These are phyloP conservation scores for Iphiclides podalirius DNA, from an alignment of 2,888 invertebrate species.

Conservation along the genomic window DNA sequence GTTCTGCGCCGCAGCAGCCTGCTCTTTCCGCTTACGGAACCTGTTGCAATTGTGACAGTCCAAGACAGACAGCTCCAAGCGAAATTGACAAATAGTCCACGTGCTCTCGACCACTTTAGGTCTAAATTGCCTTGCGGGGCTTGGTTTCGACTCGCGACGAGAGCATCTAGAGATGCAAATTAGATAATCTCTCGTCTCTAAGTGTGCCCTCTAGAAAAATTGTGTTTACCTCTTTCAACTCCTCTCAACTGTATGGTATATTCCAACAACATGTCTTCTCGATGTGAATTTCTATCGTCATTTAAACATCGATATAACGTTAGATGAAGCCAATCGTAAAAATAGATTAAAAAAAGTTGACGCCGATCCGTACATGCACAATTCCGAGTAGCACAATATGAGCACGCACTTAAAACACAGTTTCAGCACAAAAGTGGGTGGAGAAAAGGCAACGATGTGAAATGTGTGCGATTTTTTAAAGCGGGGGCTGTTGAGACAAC, in stretches of 20 bases:
- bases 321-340: slow-evolving; percentile 32
- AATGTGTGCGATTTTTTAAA: slow-evolving; percentile 39
- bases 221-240: slow-evolving; percentile 17
- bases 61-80: background rate
- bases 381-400: slow-evolving; percentile 28
- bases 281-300: slow-evolving; percentile 29
- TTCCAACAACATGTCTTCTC: slow-evolving; percentile 53
- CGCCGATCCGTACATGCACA: slow-evolving; percentile 27
- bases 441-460: slow-evolving; percentile 5
- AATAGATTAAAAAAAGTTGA: slow-evolving; percentile 8
- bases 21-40: slow-evolving; percentile 97
- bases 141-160: background rate
- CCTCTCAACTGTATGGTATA: slow-evolving; percentile 11
- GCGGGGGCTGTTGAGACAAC: slow-evolving; percentile 52
- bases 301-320: slow-evolving; percentile 24
- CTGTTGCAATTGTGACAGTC: slow-evolving; percentile 38
- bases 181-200: background rate
- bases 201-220: background rate
- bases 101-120: background rate
- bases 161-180: background rate
- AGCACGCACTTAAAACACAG: slow-evolving; percentile 43
- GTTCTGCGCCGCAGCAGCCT: slow-evolving; percentile 80
- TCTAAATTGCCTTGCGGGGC: background rate
- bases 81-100: background rate
- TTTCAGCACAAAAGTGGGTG: slow-evolving; percentile 29